Percentiles rank a stretch among this genome's conserved stretches.
These are phyloP conservation scores for Cygnus olor DNA, from an alignment of 2,797 vertebrate genomes.

Conservation along the genomic window DNA sequence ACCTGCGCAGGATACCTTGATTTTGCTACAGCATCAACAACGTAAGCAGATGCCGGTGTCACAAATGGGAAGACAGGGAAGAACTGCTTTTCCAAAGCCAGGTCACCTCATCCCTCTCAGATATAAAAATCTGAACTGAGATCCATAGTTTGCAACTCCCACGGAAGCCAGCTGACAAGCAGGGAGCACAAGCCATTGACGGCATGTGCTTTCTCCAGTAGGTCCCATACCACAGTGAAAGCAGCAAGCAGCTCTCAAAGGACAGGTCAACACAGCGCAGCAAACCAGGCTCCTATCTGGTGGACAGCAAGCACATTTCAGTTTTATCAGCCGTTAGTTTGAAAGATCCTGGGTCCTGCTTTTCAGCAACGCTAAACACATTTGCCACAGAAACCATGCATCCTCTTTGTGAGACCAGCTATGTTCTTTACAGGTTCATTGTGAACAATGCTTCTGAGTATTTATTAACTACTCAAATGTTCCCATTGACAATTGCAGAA, in stretches of 20 bases:
- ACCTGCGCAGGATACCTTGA: accelerated
- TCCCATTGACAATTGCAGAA: neutral
- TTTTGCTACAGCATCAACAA: neutral
- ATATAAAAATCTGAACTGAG: neutral
- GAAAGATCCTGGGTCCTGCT: neutral
- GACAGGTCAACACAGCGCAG: accelerated
- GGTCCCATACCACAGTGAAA: no score
- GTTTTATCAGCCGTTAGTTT: neutral
- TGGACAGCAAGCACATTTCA: accelerated
- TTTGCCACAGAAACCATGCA: neutral
- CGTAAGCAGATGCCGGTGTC: neutral
- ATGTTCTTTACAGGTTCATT: accelerated
- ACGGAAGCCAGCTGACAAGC: neutral
- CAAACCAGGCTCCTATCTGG: neutral
- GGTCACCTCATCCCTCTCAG: neutral
- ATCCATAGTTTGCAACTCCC: accelerated
- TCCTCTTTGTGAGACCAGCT: neutral
- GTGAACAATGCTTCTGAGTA: neutral
- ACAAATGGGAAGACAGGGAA: accelerated
- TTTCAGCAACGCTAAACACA: neutral
- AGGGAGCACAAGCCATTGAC: no score
- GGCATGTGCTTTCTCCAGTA: neutral
- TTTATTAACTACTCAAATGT: neutral
- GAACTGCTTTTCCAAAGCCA: neutral
- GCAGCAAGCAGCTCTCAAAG: accelerated